Conservation (phyloP, 2,113 vertebrate genomes). For the Coreoperca whiteheadi region DNA sequence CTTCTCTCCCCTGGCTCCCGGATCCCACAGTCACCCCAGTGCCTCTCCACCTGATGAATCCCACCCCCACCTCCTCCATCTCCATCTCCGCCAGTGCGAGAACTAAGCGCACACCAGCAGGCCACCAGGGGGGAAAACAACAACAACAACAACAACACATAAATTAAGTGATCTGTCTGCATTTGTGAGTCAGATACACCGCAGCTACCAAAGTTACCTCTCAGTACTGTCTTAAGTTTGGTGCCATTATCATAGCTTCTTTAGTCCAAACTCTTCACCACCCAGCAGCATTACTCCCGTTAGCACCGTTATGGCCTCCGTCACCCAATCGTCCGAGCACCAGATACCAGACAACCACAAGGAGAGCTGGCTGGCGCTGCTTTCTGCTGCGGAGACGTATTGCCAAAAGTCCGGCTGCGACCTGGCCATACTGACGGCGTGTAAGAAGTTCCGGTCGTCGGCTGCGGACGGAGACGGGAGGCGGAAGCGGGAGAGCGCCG, state of each 20-base stretch:
- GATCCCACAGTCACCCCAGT: conserved; percentile 68
- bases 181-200: conserved; percentile 17
- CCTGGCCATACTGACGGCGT: conserved; percentile 89
- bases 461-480: conserved; percentile 59
- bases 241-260: conserved; percentile 2
- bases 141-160: too few species aligned
- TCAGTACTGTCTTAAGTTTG: neutral
- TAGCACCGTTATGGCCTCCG: conserved; percentile 80
- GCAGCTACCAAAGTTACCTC: conserved; percentile 47
- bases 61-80: too few species aligned
- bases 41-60: conserved; percentile 70
- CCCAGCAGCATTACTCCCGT: conserved; percentile 41
- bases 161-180: neutral
- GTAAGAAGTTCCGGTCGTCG: conserved; percentile 80
- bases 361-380: conserved; percentile 90
- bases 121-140: conserved; percentile 29
- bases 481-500: conserved; percentile 72
- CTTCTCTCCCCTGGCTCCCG: conserved; percentile 83
- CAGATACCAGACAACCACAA: conserved; percentile 90
- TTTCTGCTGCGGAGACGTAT: conserved; percentile 89
- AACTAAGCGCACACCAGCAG: conserved; percentile 62
- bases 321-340: conserved; percentile 72
- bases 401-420: conserved; percentile 91
- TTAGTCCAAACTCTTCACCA: neutral
- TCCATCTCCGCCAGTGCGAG: conserved; percentile 58